A percentile compares a stretch with the other conserved stretches of the same genome.
phyloP scores from a whole-genome alignment of 2,113 vertebrate species.

The Condylura cristata region DNA sequence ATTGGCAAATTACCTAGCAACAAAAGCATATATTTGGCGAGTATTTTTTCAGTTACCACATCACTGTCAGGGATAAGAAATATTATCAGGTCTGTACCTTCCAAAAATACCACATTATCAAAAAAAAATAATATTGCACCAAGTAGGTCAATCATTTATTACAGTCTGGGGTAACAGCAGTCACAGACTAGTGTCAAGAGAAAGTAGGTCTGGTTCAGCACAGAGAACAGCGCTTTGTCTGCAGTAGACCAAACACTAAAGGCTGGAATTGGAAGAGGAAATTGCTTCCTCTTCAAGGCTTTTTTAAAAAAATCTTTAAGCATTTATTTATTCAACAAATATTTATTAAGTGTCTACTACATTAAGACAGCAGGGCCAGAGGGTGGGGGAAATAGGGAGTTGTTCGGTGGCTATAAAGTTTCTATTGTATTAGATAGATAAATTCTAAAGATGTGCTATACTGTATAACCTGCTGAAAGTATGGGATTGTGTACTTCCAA shows the following conservation, averaged over 20 bases:
- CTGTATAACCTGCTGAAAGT: neutral
- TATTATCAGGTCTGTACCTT: constrained; percentile 74
- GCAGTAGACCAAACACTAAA: constrained; percentile 29
- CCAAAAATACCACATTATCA: constrained; percentile 67
- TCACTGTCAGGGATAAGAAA: constrained; percentile 75
- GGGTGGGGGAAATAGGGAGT: neutral
- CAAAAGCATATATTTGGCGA: constrained; percentile 38
- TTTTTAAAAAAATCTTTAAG: constrained; percentile 29
- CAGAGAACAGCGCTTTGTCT: constrained; percentile 68
- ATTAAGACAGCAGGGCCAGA: neutral
- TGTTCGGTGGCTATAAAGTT: neutral
- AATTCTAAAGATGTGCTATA: neutral
- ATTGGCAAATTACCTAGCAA: constrained; percentile 67
- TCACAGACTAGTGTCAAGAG: constrained; percentile 56
- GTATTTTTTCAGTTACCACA: constrained; percentile 60
- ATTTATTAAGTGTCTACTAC: constrained; percentile 51
- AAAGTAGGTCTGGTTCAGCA: constrained; percentile 52
- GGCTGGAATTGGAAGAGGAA: constrained; percentile 39
- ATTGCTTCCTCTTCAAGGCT: constrained; percentile 59
- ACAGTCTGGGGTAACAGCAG: constrained; percentile 41
- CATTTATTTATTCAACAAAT: constrained; percentile 59
- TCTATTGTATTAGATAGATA: neutral
- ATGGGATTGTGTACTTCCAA: neutral
- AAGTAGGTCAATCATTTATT: constrained; percentile 66
- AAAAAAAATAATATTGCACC: constrained; percentile 65